These are phyloP conservation scores for Leptobrachium ailaonicum DNA, from an alignment of 2,113 vertebrate genomes.

Conservation along the genomic window DNA sequence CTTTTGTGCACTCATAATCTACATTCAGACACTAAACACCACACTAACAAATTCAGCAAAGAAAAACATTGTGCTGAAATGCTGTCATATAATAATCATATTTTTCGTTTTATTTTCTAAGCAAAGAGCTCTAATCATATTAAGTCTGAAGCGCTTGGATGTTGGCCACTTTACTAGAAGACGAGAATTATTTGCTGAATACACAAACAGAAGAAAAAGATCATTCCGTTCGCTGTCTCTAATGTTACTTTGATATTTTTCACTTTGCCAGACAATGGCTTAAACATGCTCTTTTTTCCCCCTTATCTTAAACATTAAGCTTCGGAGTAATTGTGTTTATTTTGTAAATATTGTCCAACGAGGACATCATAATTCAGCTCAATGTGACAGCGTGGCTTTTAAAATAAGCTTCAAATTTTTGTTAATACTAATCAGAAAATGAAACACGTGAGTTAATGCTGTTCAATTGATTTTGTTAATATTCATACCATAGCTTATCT, in stretches of 20 bases:
- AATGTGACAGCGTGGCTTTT: not conserved
- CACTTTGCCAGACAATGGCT: constrained; percentile 13
- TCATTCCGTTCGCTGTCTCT: constrained; percentile 32
- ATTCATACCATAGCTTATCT: not conserved
- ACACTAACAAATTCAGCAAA: too few species aligned
- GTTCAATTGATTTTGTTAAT: not conserved
- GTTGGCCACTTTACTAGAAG: constrained; percentile 25
- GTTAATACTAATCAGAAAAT: not conserved
- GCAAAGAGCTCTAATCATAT: not conserved
- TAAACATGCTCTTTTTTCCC: not conserved
- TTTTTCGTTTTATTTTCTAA: constrained; percentile 12
- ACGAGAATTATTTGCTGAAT: constrained; percentile 46
- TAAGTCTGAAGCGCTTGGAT: constrained; percentile 23
- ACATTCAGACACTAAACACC: too few species aligned
- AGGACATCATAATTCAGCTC: not conserved
- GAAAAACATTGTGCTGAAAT: not conserved
- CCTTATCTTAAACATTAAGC: constrained; percentile 1
- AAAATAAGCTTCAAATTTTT: too few species aligned
- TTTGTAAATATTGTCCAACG: not conserved
- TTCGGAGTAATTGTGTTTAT: constrained; percentile 35
- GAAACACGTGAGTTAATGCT: not conserved
- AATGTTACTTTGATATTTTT: constrained; percentile 30
- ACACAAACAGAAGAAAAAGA: constrained; percentile 41
- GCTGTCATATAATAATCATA: constrained; percentile 10
- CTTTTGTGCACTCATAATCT: too few species aligned